Base-by-base conservation (phyloP, 2,797 vertebrate species). In the Mareca penelope region DNA sequence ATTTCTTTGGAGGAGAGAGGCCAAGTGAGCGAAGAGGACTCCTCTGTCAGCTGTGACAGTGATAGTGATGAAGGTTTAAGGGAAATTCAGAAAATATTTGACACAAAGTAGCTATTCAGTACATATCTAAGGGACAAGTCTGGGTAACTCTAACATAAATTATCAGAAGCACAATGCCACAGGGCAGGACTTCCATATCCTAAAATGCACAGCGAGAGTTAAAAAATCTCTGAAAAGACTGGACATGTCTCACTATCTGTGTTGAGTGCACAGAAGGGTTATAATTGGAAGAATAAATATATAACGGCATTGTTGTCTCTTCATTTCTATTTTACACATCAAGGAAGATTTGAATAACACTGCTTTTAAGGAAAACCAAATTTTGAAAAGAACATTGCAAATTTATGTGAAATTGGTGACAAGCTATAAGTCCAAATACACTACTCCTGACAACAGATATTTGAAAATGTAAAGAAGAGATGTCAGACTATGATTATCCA, bases 1-100 rank as follows among this genome's bases (percentile, higher is more conserved):
- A 15, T 8, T 82, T 7, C 14, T 82, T 76, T 64, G 12, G 5
- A 6, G 19, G 7, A n/a, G 8, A 56, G 33, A 57, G 53, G 83
- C 10, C 39, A 56, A 60, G 39, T 85, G 6, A 35, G 12, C 26
- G 39, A 78, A 75, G 13, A 71, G 22, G 21, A 42, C 15, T n/a
- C 22, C 28, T 14, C 1, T 15, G 53, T 55, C 53, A 81, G 14
- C 23, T 0, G 0, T 71, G 53, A 46, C 9, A 63, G 10, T 24
- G 37, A 46, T 0, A 0, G 15, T 7, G 44, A 29, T 12, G 21
- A 14, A 39, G 3, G 7, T 42, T 84, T 7, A n/a, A 55, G 39
- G 6, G 17, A 46, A 89, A 48, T 37, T 44, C 10, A 40, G 48
- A 37, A 76, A 83, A 29, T 1, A 2, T 9, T 52, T 52, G 22